Evolutionary conservation across 2,113 vertebrate species (phyloP).

Genomic region (Syngnathoides biaculeatus): DNA sequence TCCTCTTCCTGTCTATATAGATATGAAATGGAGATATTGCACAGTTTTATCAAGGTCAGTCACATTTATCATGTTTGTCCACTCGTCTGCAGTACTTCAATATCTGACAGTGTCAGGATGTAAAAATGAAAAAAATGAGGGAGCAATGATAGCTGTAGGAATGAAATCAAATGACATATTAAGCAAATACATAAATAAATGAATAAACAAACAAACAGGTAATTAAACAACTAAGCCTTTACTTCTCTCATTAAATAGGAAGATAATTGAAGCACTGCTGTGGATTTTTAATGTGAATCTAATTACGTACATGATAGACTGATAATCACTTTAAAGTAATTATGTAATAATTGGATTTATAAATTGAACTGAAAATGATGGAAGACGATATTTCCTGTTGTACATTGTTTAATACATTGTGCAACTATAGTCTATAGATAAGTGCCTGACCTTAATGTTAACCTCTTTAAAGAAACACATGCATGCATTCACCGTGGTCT

Average conservation of each 20-base stretch:
- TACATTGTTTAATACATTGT: too few species aligned
- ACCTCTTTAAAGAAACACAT: too few species aligned
- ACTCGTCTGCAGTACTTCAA: slow-evolving; percentile 64
- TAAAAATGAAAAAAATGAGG: neutral
- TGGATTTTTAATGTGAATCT: too few species aligned
- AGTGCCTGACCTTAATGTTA: too few species aligned
- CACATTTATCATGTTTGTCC: slow-evolving; percentile 62
- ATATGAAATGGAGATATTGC: slow-evolving; percentile 8
- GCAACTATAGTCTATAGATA: too few species aligned
- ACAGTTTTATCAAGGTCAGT: slow-evolving; percentile 59
- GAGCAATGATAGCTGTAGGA: neutral
- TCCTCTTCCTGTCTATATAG: slow-evolving; percentile 4
- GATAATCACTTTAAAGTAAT: neutral
- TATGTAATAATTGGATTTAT: neutral
- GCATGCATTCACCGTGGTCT: neutral
- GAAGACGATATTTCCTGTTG: too few species aligned
- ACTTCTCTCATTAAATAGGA: too few species aligned
- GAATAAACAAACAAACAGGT: too few species aligned
- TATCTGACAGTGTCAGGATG: slow-evolving; percentile 48
- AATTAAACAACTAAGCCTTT: too few species aligned
- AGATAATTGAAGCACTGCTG: too few species aligned
- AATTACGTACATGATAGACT: too few species aligned
- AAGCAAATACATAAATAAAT: neutral
- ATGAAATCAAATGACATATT: neutral
- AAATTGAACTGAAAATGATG: too few species aligned